Percentiles rank a stretch among this genome's conserved stretches.
Evolutionary conservation across 2,113 vertebrate genomes (phyloP).

Genomic region (Oryzias javanicus): DNA sequence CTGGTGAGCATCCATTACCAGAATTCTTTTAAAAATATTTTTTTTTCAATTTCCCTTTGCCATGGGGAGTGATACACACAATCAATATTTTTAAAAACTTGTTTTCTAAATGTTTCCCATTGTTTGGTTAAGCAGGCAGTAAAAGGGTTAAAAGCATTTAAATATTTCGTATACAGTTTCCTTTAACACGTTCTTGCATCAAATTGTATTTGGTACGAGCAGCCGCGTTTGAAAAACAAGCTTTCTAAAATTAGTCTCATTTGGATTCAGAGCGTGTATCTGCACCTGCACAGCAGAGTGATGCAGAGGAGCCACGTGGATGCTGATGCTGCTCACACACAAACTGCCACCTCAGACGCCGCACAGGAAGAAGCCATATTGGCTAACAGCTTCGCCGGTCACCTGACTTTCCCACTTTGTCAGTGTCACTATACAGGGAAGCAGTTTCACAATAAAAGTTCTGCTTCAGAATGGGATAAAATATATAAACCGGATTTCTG

Average conservation of each 20-base stretch:
- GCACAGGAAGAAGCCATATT: constrained; percentile 67
- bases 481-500: too few species aligned
- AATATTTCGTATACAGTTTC: neutral
- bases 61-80: too few species aligned
- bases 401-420: constrained; percentile 64
- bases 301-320: constrained; percentile 65
- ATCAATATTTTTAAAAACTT: too few species aligned
- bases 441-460: too few species aligned
- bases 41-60: too few species aligned
- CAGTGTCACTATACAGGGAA: constrained; percentile 22
- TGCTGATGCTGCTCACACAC: constrained; percentile 58
- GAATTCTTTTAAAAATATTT: too few species aligned
- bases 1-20: too few species aligned
- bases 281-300: constrained; percentile 60
- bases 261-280: constrained; percentile 49
- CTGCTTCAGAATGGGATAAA: too few species aligned
- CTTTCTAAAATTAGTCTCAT: constrained; percentile 60
- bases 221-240: constrained; percentile 10
- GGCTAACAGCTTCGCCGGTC: constrained; percentile 56
- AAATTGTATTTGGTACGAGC: constrained; percentile 2
- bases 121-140: too few species aligned
- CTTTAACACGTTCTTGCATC: constrained; percentile 6
- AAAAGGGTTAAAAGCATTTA: too few species aligned
- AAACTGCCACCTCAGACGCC: constrained; percentile 70
- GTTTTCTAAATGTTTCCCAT: too few species aligned